Percentiles rank a stretch among this genome's conserved stretches.
Evolutionary conservation across 2,888 invertebrate species (phyloP).

Genomic region (Gastracanthus pulcherrimus): DNA sequence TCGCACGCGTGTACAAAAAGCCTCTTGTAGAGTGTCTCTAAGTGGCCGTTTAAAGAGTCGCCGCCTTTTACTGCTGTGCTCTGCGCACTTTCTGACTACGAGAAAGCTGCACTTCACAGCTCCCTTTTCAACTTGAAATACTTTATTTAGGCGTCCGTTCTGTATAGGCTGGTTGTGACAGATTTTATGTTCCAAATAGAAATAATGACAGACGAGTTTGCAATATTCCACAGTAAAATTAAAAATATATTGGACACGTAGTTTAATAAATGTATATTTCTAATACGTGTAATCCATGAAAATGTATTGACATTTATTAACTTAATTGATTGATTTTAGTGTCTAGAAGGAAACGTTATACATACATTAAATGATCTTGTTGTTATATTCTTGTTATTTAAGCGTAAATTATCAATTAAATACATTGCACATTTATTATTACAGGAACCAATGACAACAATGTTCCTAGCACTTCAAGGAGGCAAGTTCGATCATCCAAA

Average conservation of each 20-base stretch:
- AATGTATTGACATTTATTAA: too few relatives aligned
- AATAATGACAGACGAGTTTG: background rate
- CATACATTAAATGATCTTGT: too few relatives aligned
- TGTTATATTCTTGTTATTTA: too few relatives aligned
- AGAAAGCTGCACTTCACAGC: conserved; percentile 55
- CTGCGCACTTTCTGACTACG: conserved; percentile 55
- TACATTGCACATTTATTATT: conserved; percentile 59
- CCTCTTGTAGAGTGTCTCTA: conserved; percentile 66
- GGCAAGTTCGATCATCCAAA: conserved; percentile 99
- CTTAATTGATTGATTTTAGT: too few relatives aligned
- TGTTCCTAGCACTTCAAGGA: conserved; percentile 98
- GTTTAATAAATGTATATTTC: too few relatives aligned
- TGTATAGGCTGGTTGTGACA: background rate
- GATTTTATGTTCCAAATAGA: conserved; percentile 10
- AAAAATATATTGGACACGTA: too few relatives aligned
- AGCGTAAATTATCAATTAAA: too few relatives aligned
- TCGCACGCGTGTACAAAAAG: conserved; percentile 59
- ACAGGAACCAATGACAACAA: conserved; percentile 99
- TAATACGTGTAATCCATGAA: too few relatives aligned
- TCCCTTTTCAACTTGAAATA: conserved; percentile 59
- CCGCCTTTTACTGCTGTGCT: conserved; percentile 62
- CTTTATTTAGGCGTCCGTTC: conserved; percentile 8
- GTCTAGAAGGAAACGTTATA: too few relatives aligned
- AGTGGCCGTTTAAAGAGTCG: conserved; percentile 68
- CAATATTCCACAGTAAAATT: too few relatives aligned